Base-by-base conservation (phyloP, 2,797 vertebrate genomes). In the Chaetophractus vellerosus region DNA sequence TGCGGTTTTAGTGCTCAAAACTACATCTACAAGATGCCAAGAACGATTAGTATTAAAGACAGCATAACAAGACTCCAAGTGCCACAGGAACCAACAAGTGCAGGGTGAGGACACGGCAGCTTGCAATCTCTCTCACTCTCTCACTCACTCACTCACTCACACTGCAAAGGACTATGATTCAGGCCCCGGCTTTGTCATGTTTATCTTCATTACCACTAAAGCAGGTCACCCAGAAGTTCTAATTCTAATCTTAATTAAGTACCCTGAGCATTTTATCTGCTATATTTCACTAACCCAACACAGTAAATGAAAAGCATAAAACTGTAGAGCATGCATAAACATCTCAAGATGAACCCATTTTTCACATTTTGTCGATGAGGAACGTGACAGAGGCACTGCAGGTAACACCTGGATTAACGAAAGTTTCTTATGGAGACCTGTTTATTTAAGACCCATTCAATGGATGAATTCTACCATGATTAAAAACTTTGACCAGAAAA, bases 1-100 rank as follows among this genome's bases (percentile, higher is more conserved):
- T 5, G 97, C 84, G 8, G 97, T 79, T 97, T 97, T 97, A 98
- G 98, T 88, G 96, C 93, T 98, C 91, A 72, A 86, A 97, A 90
- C 96, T 81, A 88, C 21, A 88, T 92, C 97, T 15, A 85, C 75
- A 61, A 88, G 97, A 92, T 93, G 87, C 89, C 78, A 82, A 82
- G 84, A 88, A 93, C 36, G 95, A 96, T 95, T 91, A 98, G 98
- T 59, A 93, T 68, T 93, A 96, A 95, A 71, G 96, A 98, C 97
- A 98, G 96, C 91, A 26, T 86, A 92, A 95, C 8, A 15, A 94
- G 97, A 96, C 94, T 36, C 88, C 86, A 93, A 79, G 57, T 0
- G 36, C 19, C 97, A 97, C 95, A 91, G 64, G 96, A 98, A 95
- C 96, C 97, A 97, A 97, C 96, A 96, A 93, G 55, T 4, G 21